These are phyloP conservation scores for Rutpela maculata DNA, from an alignment of 2,888 invertebrate genomes.

Conservation along the genomic window DNA sequence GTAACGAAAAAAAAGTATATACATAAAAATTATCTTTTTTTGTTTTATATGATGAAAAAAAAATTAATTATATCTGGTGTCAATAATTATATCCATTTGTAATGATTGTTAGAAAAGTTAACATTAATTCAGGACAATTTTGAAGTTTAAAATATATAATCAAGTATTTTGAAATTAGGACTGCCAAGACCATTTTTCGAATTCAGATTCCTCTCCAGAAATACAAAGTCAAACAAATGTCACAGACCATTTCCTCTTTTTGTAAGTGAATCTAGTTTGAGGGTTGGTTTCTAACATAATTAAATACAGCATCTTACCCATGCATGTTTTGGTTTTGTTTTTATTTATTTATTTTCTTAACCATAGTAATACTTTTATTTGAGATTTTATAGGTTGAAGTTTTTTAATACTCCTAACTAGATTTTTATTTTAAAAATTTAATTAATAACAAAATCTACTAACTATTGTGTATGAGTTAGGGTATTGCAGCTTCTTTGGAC, in stretches of 20 bases:
- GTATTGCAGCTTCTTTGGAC: constrained; percentile 16
- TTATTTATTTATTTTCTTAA: constrained; percentile 48
- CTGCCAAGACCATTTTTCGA: constrained; percentile 62
- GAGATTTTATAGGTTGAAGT: constrained; percentile 36
- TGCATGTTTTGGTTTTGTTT: constrained; percentile 51
- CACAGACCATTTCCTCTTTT: constrained; percentile 66
- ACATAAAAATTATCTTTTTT: too few relatives aligned
- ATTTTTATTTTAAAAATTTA: constrained; percentile 14
- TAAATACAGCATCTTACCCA: constrained; percentile 65
- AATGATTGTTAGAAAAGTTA: neutral
- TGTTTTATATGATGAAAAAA: too few relatives aligned
- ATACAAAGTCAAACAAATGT: constrained; percentile 58
- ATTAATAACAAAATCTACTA: constrained; percentile 25
- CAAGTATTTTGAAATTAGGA: constrained; percentile 52
- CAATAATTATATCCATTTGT: neutral
- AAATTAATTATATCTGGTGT: too few relatives aligned
- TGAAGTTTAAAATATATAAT: constrained; percentile 21
- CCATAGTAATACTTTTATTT: constrained; percentile 40
- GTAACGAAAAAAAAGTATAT: too few relatives aligned
- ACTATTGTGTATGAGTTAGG: constrained; percentile 28
- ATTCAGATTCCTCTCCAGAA: constrained; percentile 57
- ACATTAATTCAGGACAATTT: neutral
- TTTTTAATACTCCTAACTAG: constrained; percentile 38
- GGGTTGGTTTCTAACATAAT: constrained; percentile 46
- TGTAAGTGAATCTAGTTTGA: constrained; percentile 62